Percentiles rank a stretch among this genome's conserved stretches.
These are phyloP conservation scores for Syngnathus floridae DNA, from an alignment of 2,113 vertebrate species.

Conservation along the genomic window DNA sequence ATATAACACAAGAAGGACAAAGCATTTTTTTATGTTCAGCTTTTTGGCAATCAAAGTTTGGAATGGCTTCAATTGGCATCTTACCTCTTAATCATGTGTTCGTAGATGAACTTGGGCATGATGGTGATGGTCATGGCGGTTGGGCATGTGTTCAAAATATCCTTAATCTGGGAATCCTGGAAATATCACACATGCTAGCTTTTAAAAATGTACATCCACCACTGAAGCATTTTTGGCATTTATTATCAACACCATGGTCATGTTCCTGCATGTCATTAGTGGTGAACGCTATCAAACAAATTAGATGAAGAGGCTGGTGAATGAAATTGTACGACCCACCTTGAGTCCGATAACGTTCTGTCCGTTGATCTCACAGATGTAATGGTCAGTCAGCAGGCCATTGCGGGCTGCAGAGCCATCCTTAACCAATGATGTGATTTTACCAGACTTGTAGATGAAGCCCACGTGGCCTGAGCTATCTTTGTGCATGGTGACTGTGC, in stretches of 20 bases:
- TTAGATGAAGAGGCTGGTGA: neutral
- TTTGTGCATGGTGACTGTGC: constrained; percentile 89
- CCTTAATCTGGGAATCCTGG: constrained; percentile 82
- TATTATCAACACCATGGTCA: neutral
- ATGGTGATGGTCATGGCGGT: constrained; percentile 84
- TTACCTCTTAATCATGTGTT: constrained; percentile 94
- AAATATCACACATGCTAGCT: constrained; percentile 10
- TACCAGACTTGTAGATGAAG: constrained; percentile 84
- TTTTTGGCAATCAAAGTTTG: neutral
- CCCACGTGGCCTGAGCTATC: constrained; percentile 84
- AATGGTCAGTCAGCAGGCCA: constrained; percentile 85
- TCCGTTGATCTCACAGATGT: constrained; percentile 90
- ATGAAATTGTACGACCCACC: constrained; percentile 62
- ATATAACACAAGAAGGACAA: too few relatives aligned
- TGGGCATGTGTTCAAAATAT: constrained; percentile 78
- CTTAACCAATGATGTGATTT: constrained; percentile 81
- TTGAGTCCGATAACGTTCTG: constrained; percentile 93
- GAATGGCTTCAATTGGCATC: constrained; percentile 12
- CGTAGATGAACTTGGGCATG: constrained; percentile 86
- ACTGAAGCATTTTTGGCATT: neutral
- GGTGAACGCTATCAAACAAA: neutral
- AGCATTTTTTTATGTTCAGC: too few relatives aligned
- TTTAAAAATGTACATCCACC: neutral
- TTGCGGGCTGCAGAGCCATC: constrained; percentile 86
- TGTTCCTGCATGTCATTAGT: neutral